phyloP scores from a whole-genome alignment of 2,797 vertebrate species.

The Phyllotis vaccarum region DNA sequence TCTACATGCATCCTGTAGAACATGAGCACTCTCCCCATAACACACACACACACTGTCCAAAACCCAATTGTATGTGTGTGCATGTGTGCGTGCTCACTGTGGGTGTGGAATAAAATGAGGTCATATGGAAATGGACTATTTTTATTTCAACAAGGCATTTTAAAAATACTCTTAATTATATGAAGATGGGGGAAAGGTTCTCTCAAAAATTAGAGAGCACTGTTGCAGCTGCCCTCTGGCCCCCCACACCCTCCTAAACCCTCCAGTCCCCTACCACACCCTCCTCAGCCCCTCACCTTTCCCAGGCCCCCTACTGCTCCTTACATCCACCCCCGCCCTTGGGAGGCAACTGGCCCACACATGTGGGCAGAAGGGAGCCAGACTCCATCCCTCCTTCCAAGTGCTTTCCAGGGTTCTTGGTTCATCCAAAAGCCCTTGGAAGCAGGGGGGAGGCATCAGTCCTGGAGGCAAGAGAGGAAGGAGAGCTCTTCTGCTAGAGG shows the following conservation, averaged over 20 bases:
- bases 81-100: not conserved
- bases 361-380: constrained; percentile 68
- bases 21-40: too few relatives aligned
- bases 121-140: constrained; percentile 77
- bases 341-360: constrained; percentile 70
- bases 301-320: constrained; percentile 61
- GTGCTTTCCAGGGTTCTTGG: constrained; percentile 53
- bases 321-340: not conserved
- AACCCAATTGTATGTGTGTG: not conserved
- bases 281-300: constrained; percentile 67
- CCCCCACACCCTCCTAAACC: not conserved
- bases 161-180: constrained; percentile 80
- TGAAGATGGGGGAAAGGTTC: constrained; percentile 72
- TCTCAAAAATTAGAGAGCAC: constrained; percentile 76
- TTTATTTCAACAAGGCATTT: constrained; percentile 77
- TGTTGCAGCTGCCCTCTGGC: constrained; percentile 13
- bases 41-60: not conserved
- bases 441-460: not conserved
- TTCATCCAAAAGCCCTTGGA: constrained; percentile 14
- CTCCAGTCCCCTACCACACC: not conserved
- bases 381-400: constrained; percentile 21
- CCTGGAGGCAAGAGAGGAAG: not conserved
- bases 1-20: not conserved
- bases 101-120: constrained; percentile 74
- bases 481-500: not conserved